Evolutionary conservation across 1,140 invertebrate genomes (phyloP), one percentile per base, ranked within the genome.

Genomic region (Drosophila varians): DNA sequence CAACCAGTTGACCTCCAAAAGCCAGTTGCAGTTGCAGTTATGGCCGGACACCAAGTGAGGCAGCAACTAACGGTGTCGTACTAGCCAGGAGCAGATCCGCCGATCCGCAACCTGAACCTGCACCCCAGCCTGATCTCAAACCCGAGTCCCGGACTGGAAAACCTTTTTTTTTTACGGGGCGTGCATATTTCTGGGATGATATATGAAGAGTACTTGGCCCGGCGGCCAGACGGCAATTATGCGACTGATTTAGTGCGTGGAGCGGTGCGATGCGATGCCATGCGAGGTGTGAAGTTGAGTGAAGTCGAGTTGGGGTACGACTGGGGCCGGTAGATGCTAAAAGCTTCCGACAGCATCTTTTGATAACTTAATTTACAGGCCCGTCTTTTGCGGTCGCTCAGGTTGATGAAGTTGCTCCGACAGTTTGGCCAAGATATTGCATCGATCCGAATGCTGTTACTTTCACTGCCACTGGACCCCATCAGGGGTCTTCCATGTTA

Each of bases 181-280:
- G 80, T 84, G 57, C 80, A 86, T 84, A 84, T 84, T 70, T 87
- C 74, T 43, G 16, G 69, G 60, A 51, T 86, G 80, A 84, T 69
- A 65, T 84, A 84, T 84, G 80, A 52, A 42, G 52, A 43, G 73
- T 66, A 61, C 68, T 71, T 40, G 31, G 55, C 38, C 47, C 42
- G 57, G 62, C 55, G 23, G 38, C 36, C 49, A 42, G 60, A 31
- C 56, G 53, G 61, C 80, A 84, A 84, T 84, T 84, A 84, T 80
- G 80, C 82, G 82, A 80, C 80, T 84, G 80, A 84, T 84, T 84
- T 84, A 84, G 80, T 84, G 76, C 76, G 82, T 84, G 61, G 70
- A 64, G 43, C 45, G 19, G 42, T 16, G 36, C 36, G 12, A 14
- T 38, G 36, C 12, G 36, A 38, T 52, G 34, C 48, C 46, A 11